phyloP scores from a whole-genome alignment of 2,797 vertebrate genomes.

The Poecile montanus region DNA sequence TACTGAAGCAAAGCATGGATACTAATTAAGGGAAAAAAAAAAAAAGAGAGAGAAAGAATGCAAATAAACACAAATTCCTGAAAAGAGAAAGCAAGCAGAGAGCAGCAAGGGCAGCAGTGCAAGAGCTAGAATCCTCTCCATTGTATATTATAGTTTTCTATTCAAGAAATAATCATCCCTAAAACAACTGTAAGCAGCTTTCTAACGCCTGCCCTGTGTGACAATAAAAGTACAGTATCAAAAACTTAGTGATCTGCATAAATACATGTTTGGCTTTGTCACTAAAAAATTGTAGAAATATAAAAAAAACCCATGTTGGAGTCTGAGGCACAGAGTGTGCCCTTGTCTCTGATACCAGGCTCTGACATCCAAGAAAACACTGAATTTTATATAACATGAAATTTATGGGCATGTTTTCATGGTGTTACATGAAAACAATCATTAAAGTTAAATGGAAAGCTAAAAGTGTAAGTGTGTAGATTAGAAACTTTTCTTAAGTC shows the following conservation, averaged over 20 bases:
- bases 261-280: background rate
- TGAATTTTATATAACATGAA: too few species aligned
- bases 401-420: too few species aligned
- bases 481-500: too few species aligned
- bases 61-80: background rate
- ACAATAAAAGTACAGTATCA: background rate
- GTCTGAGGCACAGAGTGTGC: too few species aligned
- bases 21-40: rapidly evolving
- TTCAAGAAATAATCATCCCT: background rate
- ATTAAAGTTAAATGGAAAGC: too few species aligned
- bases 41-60: background rate
- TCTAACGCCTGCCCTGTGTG: background rate
- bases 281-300: background rate
- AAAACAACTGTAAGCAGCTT: background rate
- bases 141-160: background rate
- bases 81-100: background rate
- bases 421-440: too few species aligned
- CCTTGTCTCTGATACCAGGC: too few species aligned
- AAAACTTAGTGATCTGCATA: background rate
- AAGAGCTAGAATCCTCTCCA: too few species aligned
- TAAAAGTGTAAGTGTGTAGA: too few species aligned
- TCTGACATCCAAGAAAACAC: too few species aligned
- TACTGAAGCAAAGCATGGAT: background rate
- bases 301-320: background rate
- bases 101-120: background rate